Percentiles rank a stretch among this genome's conserved stretches.
These are phyloP conservation scores for Salvelinus fontinalis DNA, from an alignment of 2,113 vertebrate genomes.

Conservation along the genomic window DNA sequence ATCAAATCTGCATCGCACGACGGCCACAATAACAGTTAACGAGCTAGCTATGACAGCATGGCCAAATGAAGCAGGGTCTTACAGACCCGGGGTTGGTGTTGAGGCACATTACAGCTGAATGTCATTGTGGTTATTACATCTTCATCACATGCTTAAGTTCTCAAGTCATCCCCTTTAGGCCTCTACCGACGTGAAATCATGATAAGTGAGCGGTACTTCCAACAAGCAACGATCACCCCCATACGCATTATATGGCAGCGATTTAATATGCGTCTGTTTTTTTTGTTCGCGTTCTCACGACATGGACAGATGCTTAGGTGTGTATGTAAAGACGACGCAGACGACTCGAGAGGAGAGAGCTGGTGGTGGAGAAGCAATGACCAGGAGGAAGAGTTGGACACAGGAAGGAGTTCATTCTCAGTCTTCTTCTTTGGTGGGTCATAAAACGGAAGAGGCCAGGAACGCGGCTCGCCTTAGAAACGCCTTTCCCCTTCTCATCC, in stretches of 20 bases:
- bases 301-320: background rate
- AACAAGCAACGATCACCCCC: background rate
- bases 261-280: background rate
- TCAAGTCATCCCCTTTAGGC: no score
- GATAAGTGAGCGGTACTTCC: background rate
- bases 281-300: background rate
- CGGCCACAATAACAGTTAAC: constrained; percentile 45
- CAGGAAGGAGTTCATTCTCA: no score
- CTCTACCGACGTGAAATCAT: no score
- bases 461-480: constrained; percentile 62
- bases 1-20: constrained; percentile 36
- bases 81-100: constrained; percentile 26
- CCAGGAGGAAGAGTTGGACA: no score
- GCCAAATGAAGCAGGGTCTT: constrained; percentile 48
- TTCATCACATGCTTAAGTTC: constrained; percentile 39
- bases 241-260: background rate
- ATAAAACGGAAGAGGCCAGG: constrained; percentile 7
- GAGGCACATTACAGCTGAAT: constrained; percentile 38
- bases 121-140: constrained; percentile 53
- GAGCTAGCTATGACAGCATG: constrained; percentile 44
- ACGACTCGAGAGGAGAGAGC: background rate
- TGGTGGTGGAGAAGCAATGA: background rate
- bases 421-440: no score
- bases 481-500: constrained; percentile 23
- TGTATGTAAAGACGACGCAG: background rate